Percentiles rank a stretch among this genome's conserved stretches.
These are phyloP conservation scores for Trichogramma dendrolimi DNA, from an alignment of 2,888 invertebrate genomes.

Conservation along the genomic window DNA sequence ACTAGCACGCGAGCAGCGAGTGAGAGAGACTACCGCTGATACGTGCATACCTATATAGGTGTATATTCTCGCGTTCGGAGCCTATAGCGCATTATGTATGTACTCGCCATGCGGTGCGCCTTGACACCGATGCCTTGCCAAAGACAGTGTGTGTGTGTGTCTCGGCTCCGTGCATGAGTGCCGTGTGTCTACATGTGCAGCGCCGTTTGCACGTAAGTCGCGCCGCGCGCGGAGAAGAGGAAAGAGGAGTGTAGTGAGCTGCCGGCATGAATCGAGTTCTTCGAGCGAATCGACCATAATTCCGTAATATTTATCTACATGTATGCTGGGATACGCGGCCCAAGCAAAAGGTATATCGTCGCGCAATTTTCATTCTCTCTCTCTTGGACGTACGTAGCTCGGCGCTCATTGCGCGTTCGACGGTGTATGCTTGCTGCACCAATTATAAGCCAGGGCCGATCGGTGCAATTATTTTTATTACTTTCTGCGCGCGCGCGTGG, in stretches of 20 bases:
- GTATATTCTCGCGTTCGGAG: not conserved
- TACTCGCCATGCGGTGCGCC: conserved; percentile 48
- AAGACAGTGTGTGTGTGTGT: conserved; percentile 1
- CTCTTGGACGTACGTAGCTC: not conserved
- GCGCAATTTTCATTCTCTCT: too few species aligned
- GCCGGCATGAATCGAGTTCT: not conserved
- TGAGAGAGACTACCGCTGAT: conserved; percentile 15
- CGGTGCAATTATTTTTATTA: too few species aligned
- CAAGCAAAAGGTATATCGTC: too few species aligned
- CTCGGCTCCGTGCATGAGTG: too few species aligned
- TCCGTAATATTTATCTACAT: too few species aligned
- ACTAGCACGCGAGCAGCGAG: not conserved
- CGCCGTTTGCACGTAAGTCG: too few species aligned
- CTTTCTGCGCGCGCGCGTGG: too few species aligned
- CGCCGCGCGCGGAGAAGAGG: conserved; percentile 30
- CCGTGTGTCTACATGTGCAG: too few species aligned
- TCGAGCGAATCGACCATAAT: too few species aligned
- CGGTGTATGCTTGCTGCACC: not conserved
- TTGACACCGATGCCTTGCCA: conserved; percentile 52
- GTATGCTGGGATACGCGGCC: too few species aligned
- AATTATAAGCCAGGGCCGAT: not conserved
- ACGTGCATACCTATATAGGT: conserved; percentile 5
- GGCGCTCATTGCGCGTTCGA: not conserved
- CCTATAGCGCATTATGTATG: too few species aligned
- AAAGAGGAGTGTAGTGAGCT: not conserved